Conservation (phyloP, 2,797 vertebrate genomes). For the Acanthurus lineatus region DNA sequence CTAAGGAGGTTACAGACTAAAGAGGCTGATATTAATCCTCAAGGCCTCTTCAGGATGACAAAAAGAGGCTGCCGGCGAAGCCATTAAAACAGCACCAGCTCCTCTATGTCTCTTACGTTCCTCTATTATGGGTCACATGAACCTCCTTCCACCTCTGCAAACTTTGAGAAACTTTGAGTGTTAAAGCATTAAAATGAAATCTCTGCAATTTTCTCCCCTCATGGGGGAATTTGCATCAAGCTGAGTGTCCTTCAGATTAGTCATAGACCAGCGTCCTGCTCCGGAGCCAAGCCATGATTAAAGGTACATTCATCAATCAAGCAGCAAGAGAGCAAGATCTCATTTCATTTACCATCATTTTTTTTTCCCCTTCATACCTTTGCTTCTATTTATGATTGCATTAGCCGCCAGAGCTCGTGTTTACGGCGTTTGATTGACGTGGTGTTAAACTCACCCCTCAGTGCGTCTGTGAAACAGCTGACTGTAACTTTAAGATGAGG, state of each 20-base stretch:
- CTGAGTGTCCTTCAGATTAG: slow-evolving; percentile 69
- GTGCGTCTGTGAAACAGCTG: slow-evolving; percentile 64
- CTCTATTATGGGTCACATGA: slow-evolving; percentile 38
- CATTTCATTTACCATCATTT: neutral
- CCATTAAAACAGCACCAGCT: slow-evolving; percentile 30
- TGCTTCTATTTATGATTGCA: slow-evolving; percentile 21
- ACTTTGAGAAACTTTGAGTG: slow-evolving; percentile 60
- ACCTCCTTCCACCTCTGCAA: slow-evolving; percentile 40
- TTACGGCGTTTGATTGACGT: slow-evolving; percentile 51
- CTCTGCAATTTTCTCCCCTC: slow-evolving; percentile 61
- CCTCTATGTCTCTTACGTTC: slow-evolving; percentile 31
- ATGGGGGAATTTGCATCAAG: slow-evolving; percentile 54
- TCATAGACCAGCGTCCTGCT: slow-evolving; percentile 49
- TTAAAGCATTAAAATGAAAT: slow-evolving; percentile 66
- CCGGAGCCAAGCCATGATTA: slow-evolving; percentile 56
- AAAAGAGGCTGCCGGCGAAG: slow-evolving; percentile 38
- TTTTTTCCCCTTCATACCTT: slow-evolving; percentile 20
- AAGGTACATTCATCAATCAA: slow-evolving; percentile 56
- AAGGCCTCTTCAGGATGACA: slow-evolving; percentile 34
- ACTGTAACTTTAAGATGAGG: slow-evolving; percentile 78
- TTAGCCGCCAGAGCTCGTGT: slow-evolving; percentile 36
- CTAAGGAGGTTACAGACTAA: slow-evolving; percentile 36
- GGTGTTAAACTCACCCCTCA: slow-evolving; percentile 29
- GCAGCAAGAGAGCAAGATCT: slow-evolving; percentile 5
- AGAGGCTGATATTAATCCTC: slow-evolving; percentile 60